Base-by-base conservation (phyloP, 2,113 vertebrate genomes). In the Neoarius graeffei region DNA sequence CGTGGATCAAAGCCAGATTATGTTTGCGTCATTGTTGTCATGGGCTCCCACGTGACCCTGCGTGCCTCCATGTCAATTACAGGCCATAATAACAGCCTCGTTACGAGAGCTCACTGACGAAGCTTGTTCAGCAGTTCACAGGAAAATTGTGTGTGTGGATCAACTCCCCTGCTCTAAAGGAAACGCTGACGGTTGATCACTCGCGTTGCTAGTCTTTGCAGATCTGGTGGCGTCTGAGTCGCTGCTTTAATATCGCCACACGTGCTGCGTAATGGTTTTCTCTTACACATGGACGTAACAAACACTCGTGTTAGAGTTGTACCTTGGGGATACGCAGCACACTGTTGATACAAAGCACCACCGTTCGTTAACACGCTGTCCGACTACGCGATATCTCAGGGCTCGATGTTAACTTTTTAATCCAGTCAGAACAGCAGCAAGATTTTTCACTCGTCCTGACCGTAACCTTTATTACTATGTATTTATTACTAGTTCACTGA, bases 1-100 rank as follows among this genome's bases (percentile, higher is more conserved):
- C 62, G 4, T 87, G 86, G 30, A 50, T 57, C 67, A 50, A 60
- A 86, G 85, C 50, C 77, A 82, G 54, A 73, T 83, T 83, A 64
- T 87, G 67, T 42, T 56, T 27, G 67, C 19, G 59, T 86, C 74
- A 62, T 17, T 62, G 71, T 23, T 11, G 48, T 59, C 66, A 79
- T 3, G 56, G 9, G 9, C 25, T 64, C 74, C 30, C 35, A 30
- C 15, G 27, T 64, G 57, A 85, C 71, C 71, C 74, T 85, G 54
- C 17, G 23, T 59, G 6, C 7, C 4, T 57, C 69, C 80, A 14
- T 30, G 56, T 42, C 59, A 60, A 7, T 62, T 23, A 62, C 30
- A 20, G 56, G 80, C 57, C 57, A n/a, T 13, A 14, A n/a, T 77
- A 52, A 54, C 50, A 2, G 9, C 48, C 48, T 77, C 23, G 48